Evolutionary conservation across 2,888 invertebrate genomes (phyloP), one percentile per base, ranked within the genome.

Genomic region (Macrosiphum euphorbiae): DNA sequence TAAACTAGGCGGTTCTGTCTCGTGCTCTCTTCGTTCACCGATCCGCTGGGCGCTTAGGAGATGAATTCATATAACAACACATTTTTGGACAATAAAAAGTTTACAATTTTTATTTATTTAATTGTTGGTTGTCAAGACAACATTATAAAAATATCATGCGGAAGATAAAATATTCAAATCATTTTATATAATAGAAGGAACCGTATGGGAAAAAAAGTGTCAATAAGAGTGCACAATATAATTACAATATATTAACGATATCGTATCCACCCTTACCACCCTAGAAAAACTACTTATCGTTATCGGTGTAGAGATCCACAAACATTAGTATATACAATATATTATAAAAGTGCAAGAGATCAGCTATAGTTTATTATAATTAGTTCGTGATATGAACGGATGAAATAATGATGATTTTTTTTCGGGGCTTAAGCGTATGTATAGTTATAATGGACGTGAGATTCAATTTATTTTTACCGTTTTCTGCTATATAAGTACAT

Each of bases 381-480:
- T 67, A 67, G n/a, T 35, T 67, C n/a, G n/a, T 13, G 13, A n/a
- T 67, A n/a, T 7, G 1, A 67, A 67, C 11, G 4, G n/a, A 67
- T 67, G 16, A 16, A 4, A 67, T 67, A 20, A n/a, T n/a, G 61
- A 67, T 67, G 5, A n/a, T n/a, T 67, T n/a, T 16, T 67, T 35
- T 67, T 61, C 26, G 61, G 11, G 10, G 28, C 28, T 11, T 61
- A 11, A 11, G 28, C 61, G 61, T 28, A 61, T 28, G 28, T 28
- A 11, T 61, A 35, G 67, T 67, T 16, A 67, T 2, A n/a, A 67
- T 5, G 16, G 7, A 35, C 67, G 7, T n/a, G n/a, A 67, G n/a
- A 67, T 67, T 67, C n/a, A 67, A 67, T 67, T 67, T 67, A 67
- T 67, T 67, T 67, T 67, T 67, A n/a, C n/a, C n/a, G n/a, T n/a